Conservation (phyloP, 1,140 invertebrate species). For the Dendroctonus valens region DNA sequence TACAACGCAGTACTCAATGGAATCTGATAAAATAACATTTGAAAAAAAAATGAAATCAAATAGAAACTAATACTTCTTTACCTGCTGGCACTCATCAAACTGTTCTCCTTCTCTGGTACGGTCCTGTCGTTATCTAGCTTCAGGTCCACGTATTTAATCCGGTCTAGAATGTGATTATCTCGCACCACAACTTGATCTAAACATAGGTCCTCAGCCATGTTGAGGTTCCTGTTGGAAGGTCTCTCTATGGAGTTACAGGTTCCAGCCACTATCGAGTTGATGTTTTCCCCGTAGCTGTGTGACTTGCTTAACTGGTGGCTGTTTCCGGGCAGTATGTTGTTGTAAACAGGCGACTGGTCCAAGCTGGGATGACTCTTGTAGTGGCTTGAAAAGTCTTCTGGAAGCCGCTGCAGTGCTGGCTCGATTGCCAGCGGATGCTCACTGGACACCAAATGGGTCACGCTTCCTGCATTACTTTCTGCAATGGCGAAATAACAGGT, state of each 20-base stretch:
- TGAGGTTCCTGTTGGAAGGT: not conserved
- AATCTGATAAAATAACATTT: too few species aligned
- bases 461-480: slow-evolving; percentile 64
- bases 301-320: slow-evolving; percentile 40
- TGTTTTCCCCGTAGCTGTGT: slow-evolving; percentile 44
- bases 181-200: slow-evolving; percentile 46
- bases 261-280: slow-evolving; percentile 32
- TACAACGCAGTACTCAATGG: too few species aligned
- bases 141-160: slow-evolving; percentile 27
- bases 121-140: slow-evolving; percentile 48
- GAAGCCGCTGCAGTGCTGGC: slow-evolving; percentile 51
- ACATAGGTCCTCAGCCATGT: slow-evolving; percentile 43
- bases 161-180: slow-evolving; percentile 37
- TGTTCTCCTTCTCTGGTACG: slow-evolving; percentile 48
- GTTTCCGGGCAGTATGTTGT: slow-evolving; percentile 39
- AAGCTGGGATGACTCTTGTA: slow-evolving; percentile 48
- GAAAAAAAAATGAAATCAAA: too few species aligned
- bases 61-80: not conserved
- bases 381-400: slow-evolving; percentile 48
- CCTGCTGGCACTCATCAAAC: slow-evolving; percentile 58
- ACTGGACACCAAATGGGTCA: slow-evolving; percentile 62
- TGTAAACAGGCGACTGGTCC: slow-evolving; percentile 47
- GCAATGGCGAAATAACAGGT: slow-evolving; percentile 43
- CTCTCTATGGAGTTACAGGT: not conserved
- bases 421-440: slow-evolving; percentile 61